Conservation (phyloP, 2,113 vertebrate genomes). For the Collichthys lucidus region DNA sequence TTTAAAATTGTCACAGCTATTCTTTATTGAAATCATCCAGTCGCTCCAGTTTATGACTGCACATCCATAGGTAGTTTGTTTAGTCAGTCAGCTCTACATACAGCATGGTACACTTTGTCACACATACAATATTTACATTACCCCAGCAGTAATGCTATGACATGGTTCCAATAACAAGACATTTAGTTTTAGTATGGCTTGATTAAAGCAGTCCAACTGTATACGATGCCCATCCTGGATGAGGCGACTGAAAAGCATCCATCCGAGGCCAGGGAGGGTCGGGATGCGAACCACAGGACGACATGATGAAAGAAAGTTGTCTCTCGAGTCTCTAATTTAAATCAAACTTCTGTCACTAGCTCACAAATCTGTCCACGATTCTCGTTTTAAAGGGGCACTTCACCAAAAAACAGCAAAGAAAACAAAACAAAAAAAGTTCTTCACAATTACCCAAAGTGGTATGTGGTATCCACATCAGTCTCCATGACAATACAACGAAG, state of each 20-base stretch:
- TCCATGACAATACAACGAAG: not conserved
- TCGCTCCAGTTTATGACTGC: conserved; percentile 52
- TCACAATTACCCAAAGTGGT: not conserved
- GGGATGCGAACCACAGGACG: conserved; percentile 23
- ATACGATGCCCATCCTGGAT: conserved; percentile 23
- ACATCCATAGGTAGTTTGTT: conserved; percentile 62
- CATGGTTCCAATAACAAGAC: conserved; percentile 65
- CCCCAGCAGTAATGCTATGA: conserved; percentile 60
- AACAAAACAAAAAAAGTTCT: not conserved
- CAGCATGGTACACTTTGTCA: conserved; percentile 69
- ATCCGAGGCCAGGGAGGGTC: conserved; percentile 7
- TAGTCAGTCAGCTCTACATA: conserved; percentile 70
- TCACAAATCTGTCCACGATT: not conserved
- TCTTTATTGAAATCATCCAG: conserved; percentile 77
- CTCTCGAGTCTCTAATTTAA: conserved; percentile 7
- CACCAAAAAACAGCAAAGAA: conserved; percentile 11
- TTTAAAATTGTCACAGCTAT: conserved; percentile 79
- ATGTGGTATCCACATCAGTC: not conserved
- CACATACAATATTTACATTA: conserved; percentile 76
- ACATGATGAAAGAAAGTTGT: conserved; percentile 34
- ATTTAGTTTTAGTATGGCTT: conserved; percentile 78
- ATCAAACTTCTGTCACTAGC: conserved; percentile 16
- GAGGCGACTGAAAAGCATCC: conserved; percentile 18
- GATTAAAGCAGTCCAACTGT: conserved; percentile 66
- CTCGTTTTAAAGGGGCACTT: conserved; percentile 6